Conservation (phyloP, 2,888 invertebrate species). For the Fragum whitleyi region DNA sequence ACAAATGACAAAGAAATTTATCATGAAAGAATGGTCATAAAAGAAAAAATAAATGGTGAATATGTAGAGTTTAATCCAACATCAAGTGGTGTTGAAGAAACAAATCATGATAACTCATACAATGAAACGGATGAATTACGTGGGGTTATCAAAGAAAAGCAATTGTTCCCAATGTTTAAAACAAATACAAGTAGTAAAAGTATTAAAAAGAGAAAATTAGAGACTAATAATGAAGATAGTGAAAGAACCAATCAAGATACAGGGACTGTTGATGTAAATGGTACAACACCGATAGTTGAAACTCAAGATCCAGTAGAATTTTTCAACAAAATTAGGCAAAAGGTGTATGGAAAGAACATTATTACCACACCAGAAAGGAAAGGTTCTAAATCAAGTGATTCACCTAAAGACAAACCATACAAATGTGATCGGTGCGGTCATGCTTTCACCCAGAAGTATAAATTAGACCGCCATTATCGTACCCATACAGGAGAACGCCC, state of each 20-base stretch:
- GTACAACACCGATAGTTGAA: neutral
- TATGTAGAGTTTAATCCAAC: neutral
- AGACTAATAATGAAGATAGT: neutral
- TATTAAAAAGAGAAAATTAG: neutral
- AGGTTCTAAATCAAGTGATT: neutral
- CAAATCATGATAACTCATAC: neutral
- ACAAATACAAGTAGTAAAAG: neutral
- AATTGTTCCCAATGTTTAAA: neutral
- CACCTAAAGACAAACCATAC: neutral
- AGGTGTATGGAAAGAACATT: neutral
- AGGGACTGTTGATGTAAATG: neutral
- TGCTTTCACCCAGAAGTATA: constrained; percentile 5
- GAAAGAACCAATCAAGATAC: neutral
- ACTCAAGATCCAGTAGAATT: neutral
- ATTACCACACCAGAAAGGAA: neutral
- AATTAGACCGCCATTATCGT: constrained; percentile 7
- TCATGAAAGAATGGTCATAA: neutral
- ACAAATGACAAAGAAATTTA: neutral
- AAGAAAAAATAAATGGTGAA: neutral
- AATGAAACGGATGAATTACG: neutral
- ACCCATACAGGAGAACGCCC: constrained; percentile 18
- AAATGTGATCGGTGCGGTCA: constrained; percentile 18
- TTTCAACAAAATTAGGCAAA: neutral
- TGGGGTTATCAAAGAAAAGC: neutral
- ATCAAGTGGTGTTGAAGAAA: neutral